A percentile compares a stretch with the other conserved stretches of the same genome.
Conservation (phyloP, 1,140 invertebrate genomes). For the Drosophila sulfurigaster region DNA sequence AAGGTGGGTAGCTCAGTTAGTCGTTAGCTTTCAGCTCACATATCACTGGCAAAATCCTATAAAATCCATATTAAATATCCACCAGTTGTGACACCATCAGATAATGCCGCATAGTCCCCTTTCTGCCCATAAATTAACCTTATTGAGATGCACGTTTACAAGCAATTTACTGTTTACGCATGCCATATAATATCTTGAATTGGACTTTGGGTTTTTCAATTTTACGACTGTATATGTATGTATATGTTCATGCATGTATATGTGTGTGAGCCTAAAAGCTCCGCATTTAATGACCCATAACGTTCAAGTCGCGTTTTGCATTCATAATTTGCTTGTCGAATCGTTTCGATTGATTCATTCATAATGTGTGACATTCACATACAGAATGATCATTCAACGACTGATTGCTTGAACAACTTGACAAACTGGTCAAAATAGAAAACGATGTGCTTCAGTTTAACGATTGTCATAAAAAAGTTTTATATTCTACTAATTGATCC, state of each 20-base stretch:
- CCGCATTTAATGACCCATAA: constrained; percentile 76
- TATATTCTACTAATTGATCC: constrained; percentile 67
- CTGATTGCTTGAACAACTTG: constrained; percentile 11
- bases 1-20: neutral
- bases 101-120: constrained; percentile 50
- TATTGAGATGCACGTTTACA: constrained; percentile 73
- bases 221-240: constrained; percentile 19
- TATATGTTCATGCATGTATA: neutral
- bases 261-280: constrained; percentile 45
- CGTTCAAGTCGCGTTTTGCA: constrained; percentile 48
- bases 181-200: constrained; percentile 65
- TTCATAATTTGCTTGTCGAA: constrained; percentile 40
- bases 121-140: constrained; percentile 51
- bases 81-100: constrained; percentile 70
- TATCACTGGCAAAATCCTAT: constrained; percentile 34
- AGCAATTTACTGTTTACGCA: constrained; percentile 75
- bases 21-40: constrained; percentile 40
- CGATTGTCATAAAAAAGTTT: constrained; percentile 59
- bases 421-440: constrained; percentile 53
- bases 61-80: constrained; percentile 70
- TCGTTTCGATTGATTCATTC: constrained; percentile 52
- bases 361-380: constrained; percentile 55
- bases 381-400: constrained; percentile 25
- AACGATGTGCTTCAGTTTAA: constrained; percentile 57
- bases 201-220: constrained; percentile 32